Base-by-base conservation (phyloP, 2,797 vertebrate genomes). In the Sylvia borin region DNA sequence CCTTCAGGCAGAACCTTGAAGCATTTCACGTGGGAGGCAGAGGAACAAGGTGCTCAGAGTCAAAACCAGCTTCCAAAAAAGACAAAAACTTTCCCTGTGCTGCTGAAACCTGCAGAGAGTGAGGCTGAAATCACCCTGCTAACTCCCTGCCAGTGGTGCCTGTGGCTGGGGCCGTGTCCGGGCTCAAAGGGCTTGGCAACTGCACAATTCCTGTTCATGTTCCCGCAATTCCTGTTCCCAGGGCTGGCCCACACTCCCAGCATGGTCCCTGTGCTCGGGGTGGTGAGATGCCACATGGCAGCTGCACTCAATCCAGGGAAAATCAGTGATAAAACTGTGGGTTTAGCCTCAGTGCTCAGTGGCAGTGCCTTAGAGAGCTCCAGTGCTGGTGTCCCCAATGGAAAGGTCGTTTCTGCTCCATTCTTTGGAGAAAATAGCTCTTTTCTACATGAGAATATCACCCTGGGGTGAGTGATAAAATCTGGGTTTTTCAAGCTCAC, bases 81-180 rank as follows among this genome's bases (percentile, higher is more conserved):
- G 2, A 25, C 16, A n/a, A 5, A 20, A 6, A 6, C 5, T 20
- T 29, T 54, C 2, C 40, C 26, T 36, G 1, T 0, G 2, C 27
- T 40, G 20, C 19, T 7, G 61, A 58, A 40, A 24, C 12, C 10
- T 38, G 38, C 15, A 31, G n/a, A 29, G 20, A 48, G 7, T 0
- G 9, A 10, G 45, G 26, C 0, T 2, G 20, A n/a, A 18, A 13
- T 14, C 45, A 29, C 34, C 45, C 6, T 7, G 16, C 29, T 12
- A 21, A 8, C 10, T 32, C 31, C 51, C 53, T 54, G 53, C 29
- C 51, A 54, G 51, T 19, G 51, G 51, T 20, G 55, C 10, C 55
- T 22, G 13, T n/a, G 10, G 1, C 32, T 31, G 9, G 11, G 31
- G 17, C 11, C 4, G 21, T 29, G 36, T 12, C 25, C 17, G 43